Evolutionary conservation across 2,888 invertebrate species (phyloP).

Genomic region (Proisotoma minuta): DNA sequence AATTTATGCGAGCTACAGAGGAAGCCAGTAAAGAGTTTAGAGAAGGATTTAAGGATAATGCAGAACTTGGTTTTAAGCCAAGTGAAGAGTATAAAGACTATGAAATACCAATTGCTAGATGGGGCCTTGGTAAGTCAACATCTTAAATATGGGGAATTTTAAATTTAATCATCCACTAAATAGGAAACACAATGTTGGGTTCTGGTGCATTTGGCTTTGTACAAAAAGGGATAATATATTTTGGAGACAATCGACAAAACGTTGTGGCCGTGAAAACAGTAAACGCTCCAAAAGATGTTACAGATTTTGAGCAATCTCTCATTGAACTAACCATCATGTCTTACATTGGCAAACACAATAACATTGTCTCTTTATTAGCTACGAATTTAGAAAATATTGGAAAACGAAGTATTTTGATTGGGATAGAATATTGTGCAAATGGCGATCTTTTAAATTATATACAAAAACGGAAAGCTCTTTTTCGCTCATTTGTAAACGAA

Average conservation of each 20-base stretch:
- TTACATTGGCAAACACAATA: constrained; percentile 8
- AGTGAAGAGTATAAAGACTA: constrained; percentile 16
- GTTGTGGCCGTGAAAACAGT: constrained; percentile 26
- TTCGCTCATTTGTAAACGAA: constrained; percentile 18
- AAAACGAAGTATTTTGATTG: constrained; percentile 26
- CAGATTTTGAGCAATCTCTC: constrained; percentile 22
- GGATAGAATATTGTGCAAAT: constrained; percentile 27
- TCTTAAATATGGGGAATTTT: neutral
- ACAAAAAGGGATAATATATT: constrained; percentile 17
- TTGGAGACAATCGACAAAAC: constrained; percentile 19
- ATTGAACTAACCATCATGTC: constrained; percentile 26
- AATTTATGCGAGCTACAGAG: constrained; percentile 21
- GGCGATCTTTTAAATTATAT: constrained; percentile 24
- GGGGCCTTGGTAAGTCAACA: constrained; percentile 19
- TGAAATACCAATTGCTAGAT: constrained; percentile 19
- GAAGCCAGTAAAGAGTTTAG: constrained; percentile 24
- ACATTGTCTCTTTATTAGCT: constrained; percentile 22
- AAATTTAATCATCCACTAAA: neutral
- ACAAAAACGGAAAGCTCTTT: constrained; percentile 25
- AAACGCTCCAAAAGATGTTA: constrained; percentile 21
- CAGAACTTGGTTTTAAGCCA: constrained; percentile 15
- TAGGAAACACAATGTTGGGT: constrained; percentile 25
- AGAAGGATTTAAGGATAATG: constrained; percentile 14
- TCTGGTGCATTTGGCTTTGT: constrained; percentile 28
- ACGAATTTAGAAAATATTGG: constrained; percentile 26